phyloP scores from a whole-genome alignment of 1,140 invertebrate species.

The Asobara japonica region DNA sequence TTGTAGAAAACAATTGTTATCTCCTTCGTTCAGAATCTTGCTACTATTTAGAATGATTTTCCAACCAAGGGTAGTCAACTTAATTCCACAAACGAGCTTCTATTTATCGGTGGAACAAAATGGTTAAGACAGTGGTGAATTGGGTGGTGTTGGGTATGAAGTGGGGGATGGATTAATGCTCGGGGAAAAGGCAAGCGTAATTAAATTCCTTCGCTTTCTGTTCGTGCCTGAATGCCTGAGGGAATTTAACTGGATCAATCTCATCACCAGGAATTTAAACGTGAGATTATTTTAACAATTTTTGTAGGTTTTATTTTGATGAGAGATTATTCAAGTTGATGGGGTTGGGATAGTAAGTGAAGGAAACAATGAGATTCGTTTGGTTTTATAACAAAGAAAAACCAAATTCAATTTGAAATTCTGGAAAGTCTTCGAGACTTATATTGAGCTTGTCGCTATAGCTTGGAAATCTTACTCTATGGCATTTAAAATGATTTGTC shows the following conservation, averaged over 20 bases:
- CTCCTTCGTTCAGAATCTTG: background rate
- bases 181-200: background rate
- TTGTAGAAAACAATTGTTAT: background rate
- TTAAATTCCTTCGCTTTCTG: background rate
- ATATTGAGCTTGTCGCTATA: no score
- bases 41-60: background rate
- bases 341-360: background rate
- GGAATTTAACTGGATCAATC: constrained; percentile 9
- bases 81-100: background rate
- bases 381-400: background rate
- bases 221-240: background rate
- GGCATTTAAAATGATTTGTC: no score
- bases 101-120: background rate
- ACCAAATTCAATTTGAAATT: background rate
- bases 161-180: background rate
- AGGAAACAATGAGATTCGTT: background rate
- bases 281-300: background rate
- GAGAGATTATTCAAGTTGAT: background rate
- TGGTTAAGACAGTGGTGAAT: background rate
- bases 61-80: background rate
- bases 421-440: background rate
- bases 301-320: background rate
- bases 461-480: no score
- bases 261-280: background rate
- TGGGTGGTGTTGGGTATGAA: background rate